Evolutionary conservation across 1,140 invertebrate genomes (phyloP).

Genomic region (Solen grandis): DNA sequence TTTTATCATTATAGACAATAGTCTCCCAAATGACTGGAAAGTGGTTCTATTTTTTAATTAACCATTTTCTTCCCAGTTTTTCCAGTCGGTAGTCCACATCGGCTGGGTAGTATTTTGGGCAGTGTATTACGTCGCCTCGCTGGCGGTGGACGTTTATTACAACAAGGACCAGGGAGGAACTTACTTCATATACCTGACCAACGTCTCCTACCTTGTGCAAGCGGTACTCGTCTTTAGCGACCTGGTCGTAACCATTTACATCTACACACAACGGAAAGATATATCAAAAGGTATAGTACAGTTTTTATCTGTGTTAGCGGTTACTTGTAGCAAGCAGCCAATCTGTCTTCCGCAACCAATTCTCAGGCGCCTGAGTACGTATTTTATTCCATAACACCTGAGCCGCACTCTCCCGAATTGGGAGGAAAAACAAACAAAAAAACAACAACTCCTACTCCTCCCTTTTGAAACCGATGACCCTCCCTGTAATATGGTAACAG

Average conservation of each 20-base stretch:
- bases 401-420: too few species aligned
- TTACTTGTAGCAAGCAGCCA: too few species aligned
- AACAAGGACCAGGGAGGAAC: not conserved
- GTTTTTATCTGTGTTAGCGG: not conserved
- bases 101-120: conserved; percentile 22
- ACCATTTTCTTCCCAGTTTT: conserved; percentile 28
- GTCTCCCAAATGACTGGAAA: too few species aligned
- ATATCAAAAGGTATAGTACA: not conserved
- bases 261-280: conserved; percentile 2
- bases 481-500: too few species aligned
- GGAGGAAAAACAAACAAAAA: too few species aligned
- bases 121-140: conserved; percentile 15
- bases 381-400: too few species aligned
- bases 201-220: conserved; percentile 1
- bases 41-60: too few species aligned
- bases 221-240: conserved; percentile 13
- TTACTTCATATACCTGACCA: conserved; percentile 10
- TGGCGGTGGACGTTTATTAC: conserved; percentile 14
- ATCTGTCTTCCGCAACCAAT: too few species aligned
- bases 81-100: conserved; percentile 13
- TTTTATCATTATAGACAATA: too few species aligned
- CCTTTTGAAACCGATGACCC: too few species aligned
- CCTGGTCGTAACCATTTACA: conserved; percentile 3
- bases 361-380: too few species aligned
- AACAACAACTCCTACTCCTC: too few species aligned